Percentiles rank a stretch among this genome's conserved stretches.
Conservation (phyloP, 2,888 invertebrate species). For the Azorinus chamasolen region DNA sequence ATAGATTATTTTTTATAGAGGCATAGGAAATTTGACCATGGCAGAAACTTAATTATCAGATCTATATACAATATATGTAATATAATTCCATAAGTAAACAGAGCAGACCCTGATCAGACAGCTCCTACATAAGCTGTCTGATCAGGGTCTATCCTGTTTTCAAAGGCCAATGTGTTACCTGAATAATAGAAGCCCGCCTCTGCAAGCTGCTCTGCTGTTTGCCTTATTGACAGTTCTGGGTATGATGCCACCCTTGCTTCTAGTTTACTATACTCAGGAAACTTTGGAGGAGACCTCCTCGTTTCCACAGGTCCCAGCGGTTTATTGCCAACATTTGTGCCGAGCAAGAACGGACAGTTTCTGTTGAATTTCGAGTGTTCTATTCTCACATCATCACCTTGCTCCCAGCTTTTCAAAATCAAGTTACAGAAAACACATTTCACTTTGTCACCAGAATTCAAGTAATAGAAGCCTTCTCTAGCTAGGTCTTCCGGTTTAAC, state of each 20-base stretch:
- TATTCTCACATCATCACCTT: conserved; percentile 51
- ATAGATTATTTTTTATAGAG: too few relatives aligned
- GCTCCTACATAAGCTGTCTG: too few relatives aligned
- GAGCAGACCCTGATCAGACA: too few relatives aligned
- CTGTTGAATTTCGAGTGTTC: conserved; percentile 63
- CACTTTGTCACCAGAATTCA: conserved; percentile 57
- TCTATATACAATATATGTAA: too few relatives aligned
- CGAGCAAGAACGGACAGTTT: conserved; percentile 57
- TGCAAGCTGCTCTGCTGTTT: conserved; percentile 43
- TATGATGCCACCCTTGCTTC: conserved; percentile 50
- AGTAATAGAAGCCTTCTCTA: conserved; percentile 61
- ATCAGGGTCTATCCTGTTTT: too few relatives aligned
- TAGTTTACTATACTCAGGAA: conserved; percentile 53
- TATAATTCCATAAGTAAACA: too few relatives aligned
- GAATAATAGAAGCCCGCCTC: conserved; percentile 68
- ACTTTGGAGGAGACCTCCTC: conserved; percentile 34
- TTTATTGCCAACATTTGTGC: conserved; percentile 54
- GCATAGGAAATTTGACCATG: too few relatives aligned
- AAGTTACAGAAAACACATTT: conserved; percentile 68
- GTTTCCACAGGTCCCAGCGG: conserved; percentile 21
- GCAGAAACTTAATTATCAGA: too few relatives aligned
- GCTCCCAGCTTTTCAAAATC: conserved; percentile 63
- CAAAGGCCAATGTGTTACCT: conserved; percentile 31
- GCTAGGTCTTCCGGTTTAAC: conserved; percentile 60
- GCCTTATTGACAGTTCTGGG: conserved; percentile 30